Conservation (phyloP, 2,888 invertebrate genomes). For the Rhabditoides inermis region DNA sequence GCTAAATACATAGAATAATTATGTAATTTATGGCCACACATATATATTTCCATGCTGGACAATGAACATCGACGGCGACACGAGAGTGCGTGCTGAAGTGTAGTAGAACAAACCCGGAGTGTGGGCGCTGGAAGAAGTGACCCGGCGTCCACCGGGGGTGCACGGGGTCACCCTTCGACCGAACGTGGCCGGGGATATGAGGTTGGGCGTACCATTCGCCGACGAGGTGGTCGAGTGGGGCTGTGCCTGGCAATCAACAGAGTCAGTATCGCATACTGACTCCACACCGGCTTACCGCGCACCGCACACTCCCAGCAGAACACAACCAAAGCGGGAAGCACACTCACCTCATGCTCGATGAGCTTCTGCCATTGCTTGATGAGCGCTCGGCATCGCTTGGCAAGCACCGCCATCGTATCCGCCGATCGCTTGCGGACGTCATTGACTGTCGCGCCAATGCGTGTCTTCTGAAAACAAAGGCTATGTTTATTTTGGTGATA, state of each 20-base stretch:
- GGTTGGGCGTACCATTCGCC: slow-evolving; percentile 38
- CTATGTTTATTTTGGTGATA: background rate
- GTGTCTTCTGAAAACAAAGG: slow-evolving; percentile 32
- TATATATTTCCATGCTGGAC: too few relatives aligned
- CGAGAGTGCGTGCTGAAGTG: too few relatives aligned
- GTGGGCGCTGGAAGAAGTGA: slow-evolving; percentile 11
- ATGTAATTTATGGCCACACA: too few relatives aligned
- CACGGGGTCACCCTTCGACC: slow-evolving; percentile 39
- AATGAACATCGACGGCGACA: too few relatives aligned
- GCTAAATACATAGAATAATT: background rate
- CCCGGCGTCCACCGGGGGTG: slow-evolving; percentile 25
- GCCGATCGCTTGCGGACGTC: slow-evolving; percentile 33
- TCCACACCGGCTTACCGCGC: background rate
- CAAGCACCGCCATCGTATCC: slow-evolving; percentile 32
- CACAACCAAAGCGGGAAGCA: background rate
- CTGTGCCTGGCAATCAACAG: slow-evolving; percentile 6
- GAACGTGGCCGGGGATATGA: slow-evolving; percentile 38
- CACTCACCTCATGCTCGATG: slow-evolving; percentile 16
- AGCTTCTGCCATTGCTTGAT: slow-evolving; percentile 45
- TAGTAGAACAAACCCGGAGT: background rate
- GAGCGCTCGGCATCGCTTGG: slow-evolving; percentile 35
- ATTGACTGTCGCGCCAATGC: slow-evolving; percentile 42
- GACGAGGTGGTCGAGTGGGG: slow-evolving; percentile 31
- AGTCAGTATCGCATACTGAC: background rate
- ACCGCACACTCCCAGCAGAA: background rate